Percentiles rank a stretch among this genome's conserved stretches.
Evolutionary conservation across 2,113 vertebrate genomes (phyloP).

Genomic region (Nothobranchius kuhntae): DNA sequence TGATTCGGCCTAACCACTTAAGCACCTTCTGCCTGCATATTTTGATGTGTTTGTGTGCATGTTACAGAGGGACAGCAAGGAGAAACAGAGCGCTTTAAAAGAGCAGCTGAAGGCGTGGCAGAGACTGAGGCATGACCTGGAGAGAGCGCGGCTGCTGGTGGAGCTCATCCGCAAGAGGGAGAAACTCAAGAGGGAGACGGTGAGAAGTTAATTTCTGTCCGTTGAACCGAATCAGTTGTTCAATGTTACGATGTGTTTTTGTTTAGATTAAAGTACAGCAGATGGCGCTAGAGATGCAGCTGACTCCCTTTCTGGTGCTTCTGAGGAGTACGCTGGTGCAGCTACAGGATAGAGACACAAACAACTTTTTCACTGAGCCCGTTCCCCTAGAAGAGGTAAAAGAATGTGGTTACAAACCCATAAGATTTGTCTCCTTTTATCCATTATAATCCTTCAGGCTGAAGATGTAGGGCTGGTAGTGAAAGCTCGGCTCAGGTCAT

Average conservation of each 20-base stretch:
- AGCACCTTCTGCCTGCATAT: not conserved
- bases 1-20: not conserved
- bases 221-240: not conserved
- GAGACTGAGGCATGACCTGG: slow-evolving; percentile 94
- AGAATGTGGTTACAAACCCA: not conserved
- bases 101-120: slow-evolving; percentile 99
- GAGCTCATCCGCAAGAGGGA: slow-evolving; percentile 98
- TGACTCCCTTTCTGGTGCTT: slow-evolving; percentile 94
- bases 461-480: not conserved
- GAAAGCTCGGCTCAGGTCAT: not conserved
- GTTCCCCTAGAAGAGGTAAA: slow-evolving; percentile 96
- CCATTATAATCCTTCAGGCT: not conserved
- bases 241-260: slow-evolving; percentile 6
- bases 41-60: slow-evolving; percentile 35
- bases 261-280: slow-evolving; percentile 96
- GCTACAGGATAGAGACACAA: slow-evolving; percentile 96
- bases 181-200: slow-evolving; percentile 97
- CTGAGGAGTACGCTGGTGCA: slow-evolving; percentile 93
- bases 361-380: slow-evolving; percentile 97
- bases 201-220: slow-evolving; percentile 65
- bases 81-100: slow-evolving; percentile 93
- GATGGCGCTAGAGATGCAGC: slow-evolving; percentile 94
- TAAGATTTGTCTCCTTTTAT: not conserved
- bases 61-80: slow-evolving; percentile 91
- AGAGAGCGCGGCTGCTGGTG: slow-evolving; percentile 93